Evolutionary conservation across 2,113 vertebrate species (phyloP).

Genomic region (Anthoscopus minutus): DNA sequence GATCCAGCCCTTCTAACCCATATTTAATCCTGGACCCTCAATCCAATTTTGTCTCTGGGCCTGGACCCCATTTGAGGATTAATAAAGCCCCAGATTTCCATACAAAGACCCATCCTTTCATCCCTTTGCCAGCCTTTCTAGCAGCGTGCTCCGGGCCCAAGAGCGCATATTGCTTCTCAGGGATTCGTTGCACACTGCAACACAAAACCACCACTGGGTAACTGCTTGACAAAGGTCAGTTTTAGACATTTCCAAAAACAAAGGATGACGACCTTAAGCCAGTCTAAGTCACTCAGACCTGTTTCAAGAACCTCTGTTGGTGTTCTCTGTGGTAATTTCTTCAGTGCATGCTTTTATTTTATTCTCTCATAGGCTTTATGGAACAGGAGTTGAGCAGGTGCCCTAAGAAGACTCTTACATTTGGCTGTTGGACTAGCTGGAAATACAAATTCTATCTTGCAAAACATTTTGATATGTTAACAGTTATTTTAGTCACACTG

Average conservation of each 20-base stretch:
- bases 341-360: background rate
- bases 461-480: background rate
- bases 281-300: background rate
- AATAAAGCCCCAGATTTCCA: no score
- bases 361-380: background rate
- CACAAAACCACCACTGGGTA: background rate
- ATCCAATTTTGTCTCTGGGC: no score
- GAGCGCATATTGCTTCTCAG: no score
- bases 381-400: background rate
- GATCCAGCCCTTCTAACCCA: no score
- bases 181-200: no score
- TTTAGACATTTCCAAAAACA: background rate
- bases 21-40: no score
- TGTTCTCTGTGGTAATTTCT: background rate
- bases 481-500: background rate
- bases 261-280: background rate
- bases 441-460: background rate
- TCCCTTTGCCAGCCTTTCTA: no score
- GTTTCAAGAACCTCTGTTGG: background rate
- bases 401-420: background rate
- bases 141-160: no score
- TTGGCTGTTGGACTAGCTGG: background rate
- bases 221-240: background rate
- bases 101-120: no score
- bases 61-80: no score